Base-by-base conservation (phyloP, 2,888 invertebrate species). In the Lasioglossum morio region DNA sequence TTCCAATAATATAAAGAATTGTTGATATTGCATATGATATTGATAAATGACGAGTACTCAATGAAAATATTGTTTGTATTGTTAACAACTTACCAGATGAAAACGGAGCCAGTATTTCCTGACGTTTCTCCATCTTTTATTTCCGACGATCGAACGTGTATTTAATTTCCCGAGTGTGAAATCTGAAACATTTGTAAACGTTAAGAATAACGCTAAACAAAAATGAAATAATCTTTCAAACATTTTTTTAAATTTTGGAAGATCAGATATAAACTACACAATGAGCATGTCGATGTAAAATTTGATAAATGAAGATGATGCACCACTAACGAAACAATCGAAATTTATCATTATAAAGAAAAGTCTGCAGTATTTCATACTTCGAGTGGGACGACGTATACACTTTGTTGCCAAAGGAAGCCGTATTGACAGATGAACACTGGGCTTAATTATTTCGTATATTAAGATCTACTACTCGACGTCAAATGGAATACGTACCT, bases 31-130 rank as follows among this genome's bases (percentile, higher is more conserved):
- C 66, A 74, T 78, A 60, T 69, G 74, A 73, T 69, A 74, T 88
- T 60, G 43, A 78, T 73, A 85, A 53, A 84, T 60, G 75, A 72
- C 77, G 53, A 85, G 48, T 87, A 81, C 60, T 77, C 74, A 73
- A 69, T 82, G 60, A 78, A 70, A 72, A 77, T 72, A 66, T 46
- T 70, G 16, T 72, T 76, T 81, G 46, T 84, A 74, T 82, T 79
- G 80, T 69, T 72, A 87, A 72, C 81, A 81, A 93, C 94, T 94
- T 85, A 94, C 94, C 94, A 82, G 94, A 94, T 79, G 94, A 94
- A 90, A 94, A 94, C 79, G 94, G 94, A 86, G 94, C 93, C 76
- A 93, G 89, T 88, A 92, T 93, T 90, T 94, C 94, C 84, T 93
- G 94, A 74, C 92, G 93, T 91, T 94, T 94, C 85, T 94, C 94